Evolutionary conservation across 30 jellyfish, hydroid and myxozoan genomes (phyloP).

Genomic region (Rhopilema esculentum): DNA sequence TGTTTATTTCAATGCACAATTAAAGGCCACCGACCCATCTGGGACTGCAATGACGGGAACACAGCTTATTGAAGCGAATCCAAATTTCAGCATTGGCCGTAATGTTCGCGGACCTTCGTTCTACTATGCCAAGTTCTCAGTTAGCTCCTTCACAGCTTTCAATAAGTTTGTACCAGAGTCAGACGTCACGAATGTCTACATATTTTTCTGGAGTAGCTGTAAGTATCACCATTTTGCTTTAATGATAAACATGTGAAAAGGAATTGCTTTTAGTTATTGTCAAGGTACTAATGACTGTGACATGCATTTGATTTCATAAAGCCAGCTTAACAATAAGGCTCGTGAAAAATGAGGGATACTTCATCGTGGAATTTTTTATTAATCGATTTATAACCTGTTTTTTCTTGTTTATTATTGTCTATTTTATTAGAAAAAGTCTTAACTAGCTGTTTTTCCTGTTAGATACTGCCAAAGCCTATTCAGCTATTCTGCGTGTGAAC

Average conservation of each 20-base stretch:
- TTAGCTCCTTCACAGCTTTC: slow-evolving; percentile 93
- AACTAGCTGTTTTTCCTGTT: no score
- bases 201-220: slow-evolving; percentile 99
- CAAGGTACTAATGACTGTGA: no score
- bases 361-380: no score
- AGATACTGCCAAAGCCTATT: slow-evolving; percentile 96
- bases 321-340: no score
- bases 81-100: slow-evolving; percentile 94
- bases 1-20: slow-evolving; percentile 75
- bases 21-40: slow-evolving; percentile 84
- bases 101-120: slow-evolving; percentile 91
- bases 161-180: slow-evolving; percentile 70
- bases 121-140: slow-evolving; percentile 70
- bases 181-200: slow-evolving; percentile 79
- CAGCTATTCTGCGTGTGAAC: slow-evolving; percentile 83
- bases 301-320: no score
- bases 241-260: no score
- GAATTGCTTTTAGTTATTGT: no score
- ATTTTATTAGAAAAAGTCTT: no score
- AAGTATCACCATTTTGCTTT: slow-evolving; percentile 35
- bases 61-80: slow-evolving; percentile 79
- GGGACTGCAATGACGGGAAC: slow-evolving; percentile 88
- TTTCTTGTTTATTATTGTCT: no score
- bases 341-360: no score
- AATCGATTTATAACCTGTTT: no score